Evolutionary conservation across 2,888 invertebrate genomes (phyloP), one percentile per base, ranked within the genome.

Genomic region (Aporophyla nigra): DNA sequence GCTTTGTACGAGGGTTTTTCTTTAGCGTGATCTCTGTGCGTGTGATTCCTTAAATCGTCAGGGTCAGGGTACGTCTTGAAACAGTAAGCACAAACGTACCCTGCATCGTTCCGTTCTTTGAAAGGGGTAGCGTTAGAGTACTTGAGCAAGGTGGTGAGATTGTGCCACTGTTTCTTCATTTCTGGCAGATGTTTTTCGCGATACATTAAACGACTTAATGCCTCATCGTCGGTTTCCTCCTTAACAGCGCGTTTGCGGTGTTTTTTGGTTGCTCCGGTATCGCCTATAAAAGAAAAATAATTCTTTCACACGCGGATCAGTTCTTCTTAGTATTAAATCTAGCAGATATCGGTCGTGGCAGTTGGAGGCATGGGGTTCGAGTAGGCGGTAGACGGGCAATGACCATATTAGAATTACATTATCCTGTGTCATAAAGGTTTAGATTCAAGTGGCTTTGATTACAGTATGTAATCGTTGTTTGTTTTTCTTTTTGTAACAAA

Each of bases 241-340:
- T 93, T 94, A 85, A 94, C 87, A 78, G 91, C 87, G 88, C 89
- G 91, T 92, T 94, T 94, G 86, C 90, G 91, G 82, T 89, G 91
- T 91, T 92, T 95, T 93, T 95, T 95, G 87, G 92, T 88, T 86
- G 93, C 93, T 91, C 95, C 92, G 89, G 93, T 92, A 84, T 91
- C 91, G 94, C 96, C 96, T 96, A 96, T 95, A 96, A 96, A 96
- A 96, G 96, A 96, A 96, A 96, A 95, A 94, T 88, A 93, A 92
- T 80, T 91, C 92, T 93, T 94, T 95, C 93, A 95, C 93, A 93
- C 91, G 93, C 92, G 93, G 88, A 90, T 84, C 79, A 82, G 73
- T 56, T 82, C 88, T 86, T 87, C 89, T 89, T 89, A 90, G 86
- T 85, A 86, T 78, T 81, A 86, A 84, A 83, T 78, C 74, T 82